phyloP scores from a whole-genome alignment of 2,113 vertebrate genomes.

The Sitta europaea region DNA sequence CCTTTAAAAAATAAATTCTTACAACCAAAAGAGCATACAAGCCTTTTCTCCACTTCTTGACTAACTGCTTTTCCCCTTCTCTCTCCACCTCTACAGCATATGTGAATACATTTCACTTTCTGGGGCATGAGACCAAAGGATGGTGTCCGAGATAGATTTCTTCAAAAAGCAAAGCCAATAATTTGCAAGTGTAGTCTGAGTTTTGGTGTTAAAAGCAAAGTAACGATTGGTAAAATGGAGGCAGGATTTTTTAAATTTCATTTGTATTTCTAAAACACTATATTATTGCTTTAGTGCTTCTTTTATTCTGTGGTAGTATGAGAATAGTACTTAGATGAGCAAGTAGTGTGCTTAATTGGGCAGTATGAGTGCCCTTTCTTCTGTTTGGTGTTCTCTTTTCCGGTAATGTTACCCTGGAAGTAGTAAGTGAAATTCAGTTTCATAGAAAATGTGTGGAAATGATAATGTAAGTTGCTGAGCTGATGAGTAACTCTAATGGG shows the following conservation, averaged over 20 bases:
- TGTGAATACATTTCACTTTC: not conserved
- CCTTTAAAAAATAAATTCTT: not conserved
- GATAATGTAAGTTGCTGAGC: not conserved
- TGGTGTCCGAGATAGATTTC: not conserved
- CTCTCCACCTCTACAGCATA: not conserved
- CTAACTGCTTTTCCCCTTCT: not conserved
- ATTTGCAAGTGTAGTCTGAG: not conserved
- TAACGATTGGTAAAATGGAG: not conserved
- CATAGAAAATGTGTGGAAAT: not conserved
- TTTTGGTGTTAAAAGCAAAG: not conserved
- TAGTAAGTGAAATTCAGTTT: not conserved
- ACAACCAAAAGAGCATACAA: not conserved
- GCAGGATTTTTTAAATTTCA: not conserved
- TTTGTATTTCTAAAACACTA: not conserved
- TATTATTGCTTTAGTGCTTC: not conserved
- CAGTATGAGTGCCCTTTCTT: not conserved
- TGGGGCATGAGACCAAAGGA: not conserved
- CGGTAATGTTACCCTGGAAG: not conserved
- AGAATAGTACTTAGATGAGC: not conserved
- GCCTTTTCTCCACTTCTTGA: not conserved
- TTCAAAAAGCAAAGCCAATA: not conserved
- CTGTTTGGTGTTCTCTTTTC: not conserved
- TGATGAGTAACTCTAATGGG: not conserved
- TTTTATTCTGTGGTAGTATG: not conserved
- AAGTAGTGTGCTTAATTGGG: not conserved